Conservation (phyloP, 1,140 invertebrate species). For the Frieseomelitta varia region DNA sequence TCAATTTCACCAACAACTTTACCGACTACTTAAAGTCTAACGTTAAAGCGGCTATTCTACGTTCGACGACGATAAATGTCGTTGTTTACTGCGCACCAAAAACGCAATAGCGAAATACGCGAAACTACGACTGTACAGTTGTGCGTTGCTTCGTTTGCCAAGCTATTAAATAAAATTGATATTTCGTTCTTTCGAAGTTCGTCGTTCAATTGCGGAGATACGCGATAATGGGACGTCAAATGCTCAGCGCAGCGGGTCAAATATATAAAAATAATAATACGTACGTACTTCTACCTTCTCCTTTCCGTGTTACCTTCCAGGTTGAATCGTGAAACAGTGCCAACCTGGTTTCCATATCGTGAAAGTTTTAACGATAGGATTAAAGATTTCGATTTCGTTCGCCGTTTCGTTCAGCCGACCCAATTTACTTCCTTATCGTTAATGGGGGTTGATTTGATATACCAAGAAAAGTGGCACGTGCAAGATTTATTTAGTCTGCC, state of each 20-base stretch:
- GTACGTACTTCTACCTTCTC: neutral
- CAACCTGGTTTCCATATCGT: neutral
- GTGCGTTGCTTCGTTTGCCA: neutral
- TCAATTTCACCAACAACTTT: neutral
- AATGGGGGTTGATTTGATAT: neutral
- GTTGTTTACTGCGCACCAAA: neutral
- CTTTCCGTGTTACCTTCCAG: too few relatives aligned
- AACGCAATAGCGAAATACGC: neutral
- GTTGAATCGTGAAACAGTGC: slow-evolving; percentile 23
- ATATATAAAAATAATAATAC: neutral
- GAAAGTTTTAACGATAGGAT: slow-evolving; percentile 22
- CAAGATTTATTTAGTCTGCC: slow-evolving; percentile 19
- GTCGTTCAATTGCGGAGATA: neutral
- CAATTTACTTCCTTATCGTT: slow-evolving; percentile 1
- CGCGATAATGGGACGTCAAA: neutral
- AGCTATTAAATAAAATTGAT: neutral
- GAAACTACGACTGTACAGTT: too few relatives aligned
- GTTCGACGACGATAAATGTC: too few relatives aligned
- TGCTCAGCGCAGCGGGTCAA: neutral
- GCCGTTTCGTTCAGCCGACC: slow-evolving; percentile 10
- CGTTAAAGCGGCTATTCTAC: neutral
- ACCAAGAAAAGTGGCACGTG: slow-evolving; percentile 2
- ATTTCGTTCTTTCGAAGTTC: too few relatives aligned
- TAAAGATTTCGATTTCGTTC: slow-evolving; percentile 13
- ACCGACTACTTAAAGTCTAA: neutral